phyloP scores from a whole-genome alignment of 92 coral and sea anemone species.

The Epizoanthus illoricatus region DNA sequence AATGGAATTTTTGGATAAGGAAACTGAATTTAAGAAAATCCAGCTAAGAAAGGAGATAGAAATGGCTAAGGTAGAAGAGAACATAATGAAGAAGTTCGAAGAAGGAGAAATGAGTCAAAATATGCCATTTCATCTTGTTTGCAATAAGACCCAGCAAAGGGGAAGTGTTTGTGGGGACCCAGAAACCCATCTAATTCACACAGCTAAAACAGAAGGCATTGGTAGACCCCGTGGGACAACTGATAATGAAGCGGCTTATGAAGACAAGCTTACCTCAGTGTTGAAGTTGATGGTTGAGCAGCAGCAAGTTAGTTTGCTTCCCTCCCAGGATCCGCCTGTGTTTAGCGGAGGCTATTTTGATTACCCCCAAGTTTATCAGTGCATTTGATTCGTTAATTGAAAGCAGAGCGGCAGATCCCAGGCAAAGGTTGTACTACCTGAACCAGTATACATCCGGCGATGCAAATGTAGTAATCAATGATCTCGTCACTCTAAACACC shows the following conservation, averaged over 20 bases:
- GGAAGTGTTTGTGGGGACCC: too few relatives aligned
- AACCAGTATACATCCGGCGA: conserved; percentile 53
- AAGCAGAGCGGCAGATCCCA: conserved; percentile 39
- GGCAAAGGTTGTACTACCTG: conserved; percentile 40
- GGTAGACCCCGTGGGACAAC: too few relatives aligned
- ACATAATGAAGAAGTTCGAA: conserved; percentile 37
- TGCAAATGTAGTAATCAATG: conserved; percentile 49
- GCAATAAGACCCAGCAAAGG: too few relatives aligned
- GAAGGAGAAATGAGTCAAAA: conserved; percentile 47
- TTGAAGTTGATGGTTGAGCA: conserved; percentile 16
- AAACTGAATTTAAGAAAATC: conserved; percentile 51
- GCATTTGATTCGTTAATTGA: conserved; percentile 48
- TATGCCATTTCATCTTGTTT: not conserved
- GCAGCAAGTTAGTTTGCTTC: not conserved
- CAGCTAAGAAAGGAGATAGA: not conserved
- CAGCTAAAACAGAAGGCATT: too few relatives aligned
- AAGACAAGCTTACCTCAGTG: conserved; percentile 34
- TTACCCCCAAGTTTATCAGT: conserved; percentile 40
- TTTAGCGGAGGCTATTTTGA: conserved; percentile 46
- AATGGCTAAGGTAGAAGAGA: conserved; percentile 54
- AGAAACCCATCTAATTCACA: not conserved
- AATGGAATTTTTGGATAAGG: conserved; percentile 53
- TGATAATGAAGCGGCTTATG: too few relatives aligned
- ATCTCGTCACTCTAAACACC: conserved; percentile 47
- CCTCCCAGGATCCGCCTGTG: conserved; percentile 49